A percentile compares a stretch with the other conserved stretches of the same genome.
These are phyloP conservation scores for Calypte anna DNA, from an alignment of 2,113 vertebrate species.

Conservation along the genomic window DNA sequence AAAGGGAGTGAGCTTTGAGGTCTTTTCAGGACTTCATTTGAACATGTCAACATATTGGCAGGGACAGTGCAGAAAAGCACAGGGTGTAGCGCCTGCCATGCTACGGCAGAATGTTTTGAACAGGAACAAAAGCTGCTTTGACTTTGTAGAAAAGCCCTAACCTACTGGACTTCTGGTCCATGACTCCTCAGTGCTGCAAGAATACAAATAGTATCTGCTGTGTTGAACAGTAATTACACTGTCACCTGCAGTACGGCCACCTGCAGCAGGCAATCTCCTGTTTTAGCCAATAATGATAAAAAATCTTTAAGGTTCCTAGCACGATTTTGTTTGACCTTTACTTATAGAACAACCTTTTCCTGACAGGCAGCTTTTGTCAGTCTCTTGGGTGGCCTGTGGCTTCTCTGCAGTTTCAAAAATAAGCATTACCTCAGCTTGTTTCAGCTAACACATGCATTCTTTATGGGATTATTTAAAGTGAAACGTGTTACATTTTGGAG, in stretches of 20 bases:
- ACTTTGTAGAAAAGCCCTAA: not conserved
- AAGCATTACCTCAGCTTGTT: slow-evolving; percentile 46
- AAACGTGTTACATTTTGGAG: not conserved
- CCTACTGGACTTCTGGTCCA: not conserved
- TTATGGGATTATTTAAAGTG: slow-evolving; percentile 23
- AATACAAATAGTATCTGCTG: not conserved
- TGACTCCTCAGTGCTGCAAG: not conserved
- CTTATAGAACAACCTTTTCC: slow-evolving; percentile 32
- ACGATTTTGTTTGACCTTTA: slow-evolving; percentile 40
- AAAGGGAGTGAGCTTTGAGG: not conserved
- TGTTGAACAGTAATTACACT: not conserved
- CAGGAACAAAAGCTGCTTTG: not conserved
- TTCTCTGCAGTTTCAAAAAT: slow-evolving; percentile 43
- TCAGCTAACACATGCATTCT: not conserved
- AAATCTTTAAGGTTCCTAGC: not conserved
- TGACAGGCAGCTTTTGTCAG: slow-evolving; percentile 35
- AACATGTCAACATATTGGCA: not conserved
- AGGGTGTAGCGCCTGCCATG: not conserved
- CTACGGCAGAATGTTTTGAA: not conserved
- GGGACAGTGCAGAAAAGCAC: not conserved
- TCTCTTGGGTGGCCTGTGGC: slow-evolving; percentile 49
- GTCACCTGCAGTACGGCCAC: not conserved
- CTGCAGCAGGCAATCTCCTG: not conserved
- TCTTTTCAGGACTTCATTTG: not conserved
- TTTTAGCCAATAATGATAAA: not conserved